Percentiles rank a stretch among this genome's conserved stretches.
phyloP scores from a whole-genome alignment of 2,888 invertebrate species.

The Schizaphis graminum region DNA sequence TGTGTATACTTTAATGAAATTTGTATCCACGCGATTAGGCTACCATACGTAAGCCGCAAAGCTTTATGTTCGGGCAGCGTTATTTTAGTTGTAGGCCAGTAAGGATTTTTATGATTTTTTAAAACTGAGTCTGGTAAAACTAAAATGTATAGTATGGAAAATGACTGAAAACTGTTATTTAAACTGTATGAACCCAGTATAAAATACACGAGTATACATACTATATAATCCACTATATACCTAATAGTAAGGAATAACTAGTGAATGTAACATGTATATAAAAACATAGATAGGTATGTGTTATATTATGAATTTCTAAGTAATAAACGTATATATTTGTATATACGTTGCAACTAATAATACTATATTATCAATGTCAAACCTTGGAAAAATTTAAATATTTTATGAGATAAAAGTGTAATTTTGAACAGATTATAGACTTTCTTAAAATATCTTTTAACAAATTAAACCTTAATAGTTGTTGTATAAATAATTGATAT shows the following conservation, averaged over 20 bases:
- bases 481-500: not conserved
- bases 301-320: not conserved
- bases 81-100: not conserved
- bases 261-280: not conserved
- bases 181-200: not conserved
- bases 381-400: not conserved
- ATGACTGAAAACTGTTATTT: not conserved
- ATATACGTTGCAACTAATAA: not conserved
- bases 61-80: not conserved
- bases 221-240: not conserved
- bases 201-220: not conserved
- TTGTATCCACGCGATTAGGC: constrained; percentile 29
- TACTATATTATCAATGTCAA: not conserved
- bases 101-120: constrained; percentile 30
- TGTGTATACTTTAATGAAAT: constrained; percentile 32
- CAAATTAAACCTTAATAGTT: not conserved
- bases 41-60: not conserved
- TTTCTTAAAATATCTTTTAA: not conserved
- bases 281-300: not conserved
- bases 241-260: not conserved
- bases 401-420: not conserved
- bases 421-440: not conserved
- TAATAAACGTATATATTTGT: not conserved
- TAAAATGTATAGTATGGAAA: not conserved
- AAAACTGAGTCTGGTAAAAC: not conserved